Conservation (phyloP, 2,888 invertebrate genomes). For the Metopia argyrocephala region DNA sequence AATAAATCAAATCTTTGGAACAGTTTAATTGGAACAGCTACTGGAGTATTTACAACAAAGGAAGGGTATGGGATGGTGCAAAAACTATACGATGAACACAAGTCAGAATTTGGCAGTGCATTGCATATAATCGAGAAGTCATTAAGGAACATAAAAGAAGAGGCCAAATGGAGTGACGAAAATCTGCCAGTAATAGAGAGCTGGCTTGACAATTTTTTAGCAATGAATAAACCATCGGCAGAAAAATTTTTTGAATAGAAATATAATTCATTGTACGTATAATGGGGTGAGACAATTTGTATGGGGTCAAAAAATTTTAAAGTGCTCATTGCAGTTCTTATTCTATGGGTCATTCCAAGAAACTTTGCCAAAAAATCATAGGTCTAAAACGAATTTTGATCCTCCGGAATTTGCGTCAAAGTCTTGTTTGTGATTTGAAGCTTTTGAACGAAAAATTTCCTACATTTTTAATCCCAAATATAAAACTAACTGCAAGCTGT, state of each 20-base stretch:
- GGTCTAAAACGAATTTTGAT: too few species aligned
- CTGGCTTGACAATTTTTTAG: constrained; percentile 83
- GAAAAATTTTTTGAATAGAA: constrained; percentile 42
- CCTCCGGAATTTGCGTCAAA: too few species aligned
- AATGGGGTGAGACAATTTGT: background rate
- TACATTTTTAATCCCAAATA: too few species aligned
- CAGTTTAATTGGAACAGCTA: constrained; percentile 85
- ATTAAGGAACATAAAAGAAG: constrained; percentile 85
- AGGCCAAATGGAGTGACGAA: constrained; percentile 87
- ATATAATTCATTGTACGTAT: background rate
- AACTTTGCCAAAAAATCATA: too few species aligned
- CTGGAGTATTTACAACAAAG: constrained; percentile 87
- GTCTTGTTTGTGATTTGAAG: too few species aligned
- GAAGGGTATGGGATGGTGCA: constrained; percentile 85
- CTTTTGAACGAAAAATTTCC: too few species aligned
- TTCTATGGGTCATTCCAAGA: too few species aligned
- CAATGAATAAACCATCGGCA: constrained; percentile 32
- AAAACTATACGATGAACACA: constrained; percentile 82
- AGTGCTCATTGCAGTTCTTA: too few species aligned
- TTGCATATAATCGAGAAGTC: constrained; percentile 87
- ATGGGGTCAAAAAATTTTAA: too few species aligned
- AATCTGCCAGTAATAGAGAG: constrained; percentile 86
- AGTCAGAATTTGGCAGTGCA: constrained; percentile 86
- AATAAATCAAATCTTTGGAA: constrained; percentile 88
- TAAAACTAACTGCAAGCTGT: too few species aligned